Evolutionary conservation across 2,113 vertebrate genomes (phyloP).

Genomic region (Nansenia antarctica): DNA sequence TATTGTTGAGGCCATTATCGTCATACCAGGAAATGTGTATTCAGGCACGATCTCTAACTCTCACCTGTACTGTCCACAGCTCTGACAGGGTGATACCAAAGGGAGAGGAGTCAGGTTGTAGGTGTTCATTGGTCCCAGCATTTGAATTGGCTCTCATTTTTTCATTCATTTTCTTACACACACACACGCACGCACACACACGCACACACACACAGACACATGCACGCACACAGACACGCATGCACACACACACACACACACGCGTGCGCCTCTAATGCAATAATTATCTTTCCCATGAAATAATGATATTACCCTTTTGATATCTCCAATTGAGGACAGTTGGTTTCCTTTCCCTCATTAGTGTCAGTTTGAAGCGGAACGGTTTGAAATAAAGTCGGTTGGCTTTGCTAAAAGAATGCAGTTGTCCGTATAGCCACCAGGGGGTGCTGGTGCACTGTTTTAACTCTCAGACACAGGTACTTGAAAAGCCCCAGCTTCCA

Average conservation of each 20-base stretch:
- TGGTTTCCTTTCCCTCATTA: too few relatives aligned
- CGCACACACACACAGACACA: too few relatives aligned
- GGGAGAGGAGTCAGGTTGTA: too few relatives aligned
- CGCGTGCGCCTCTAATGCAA: constrained; percentile 49
- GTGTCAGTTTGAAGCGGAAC: constrained; percentile 11
- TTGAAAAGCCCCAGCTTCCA: constrained; percentile 8
- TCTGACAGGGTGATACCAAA: too few relatives aligned
- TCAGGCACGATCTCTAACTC: too few relatives aligned
- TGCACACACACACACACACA: background rate
- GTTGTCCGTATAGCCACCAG: constrained; percentile 44
- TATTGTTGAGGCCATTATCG: too few relatives aligned
- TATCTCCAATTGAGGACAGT: background rate
- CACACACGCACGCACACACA: too few relatives aligned
- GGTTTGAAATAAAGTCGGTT: background rate
- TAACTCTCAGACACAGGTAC: constrained; percentile 25
- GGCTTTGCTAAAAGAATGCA: background rate
- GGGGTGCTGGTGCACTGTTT: constrained; percentile 54
- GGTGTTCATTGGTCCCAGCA: too few relatives aligned
- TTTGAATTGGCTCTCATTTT: too few relatives aligned
- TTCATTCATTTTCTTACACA: too few relatives aligned
- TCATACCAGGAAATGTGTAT: too few relatives aligned
- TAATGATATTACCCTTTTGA: constrained; percentile 16
- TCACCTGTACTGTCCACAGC: too few relatives aligned
- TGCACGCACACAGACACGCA: background rate
- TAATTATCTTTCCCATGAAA: constrained; percentile 46